These are phyloP conservation scores for Monoplex corrugatus DNA, from an alignment of 2,888 invertebrate species.

Conservation along the genomic window DNA sequence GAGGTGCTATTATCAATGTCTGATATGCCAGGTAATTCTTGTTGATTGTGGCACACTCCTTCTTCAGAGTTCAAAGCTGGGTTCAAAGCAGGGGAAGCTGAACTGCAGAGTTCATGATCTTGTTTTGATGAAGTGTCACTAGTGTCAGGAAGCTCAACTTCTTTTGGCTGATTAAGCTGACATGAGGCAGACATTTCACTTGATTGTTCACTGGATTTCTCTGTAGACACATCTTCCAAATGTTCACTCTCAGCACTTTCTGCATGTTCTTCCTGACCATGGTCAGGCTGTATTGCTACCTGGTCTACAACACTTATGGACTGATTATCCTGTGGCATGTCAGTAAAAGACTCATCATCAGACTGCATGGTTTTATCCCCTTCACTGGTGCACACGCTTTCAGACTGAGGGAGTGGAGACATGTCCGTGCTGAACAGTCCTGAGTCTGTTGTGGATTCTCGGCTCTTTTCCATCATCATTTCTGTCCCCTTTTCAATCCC, in stretches of 20 bases:
- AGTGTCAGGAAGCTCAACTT: neutral
- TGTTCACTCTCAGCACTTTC: neutral
- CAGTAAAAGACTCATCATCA: conserved; percentile 58
- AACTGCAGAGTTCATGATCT: neutral
- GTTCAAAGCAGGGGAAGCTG: neutral
- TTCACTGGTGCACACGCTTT: conserved; percentile 53
- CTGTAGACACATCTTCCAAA: neutral
- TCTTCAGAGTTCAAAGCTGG: neutral
- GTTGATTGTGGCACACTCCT: neutral
- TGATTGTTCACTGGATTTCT: neutral
- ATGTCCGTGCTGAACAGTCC: conserved; percentile 73
- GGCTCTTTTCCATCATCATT: conserved; percentile 26
- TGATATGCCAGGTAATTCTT: neutral
- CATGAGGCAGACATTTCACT: neutral
- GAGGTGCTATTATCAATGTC: neutral
- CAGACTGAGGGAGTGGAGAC: conserved; percentile 68
- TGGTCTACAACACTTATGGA: neutral
- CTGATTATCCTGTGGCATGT: conserved; percentile 44
- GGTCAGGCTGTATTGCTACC: neutral
- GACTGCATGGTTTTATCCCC: conserved; percentile 57
- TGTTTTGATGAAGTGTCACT: neutral
- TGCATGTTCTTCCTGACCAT: neutral
- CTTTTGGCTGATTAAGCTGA: neutral
- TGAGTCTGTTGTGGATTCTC: conserved; percentile 67
- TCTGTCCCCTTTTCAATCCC: neutral